Evolutionary conservation across 35 echinoderm and acorn worm genomes (phyloP), one percentile per base, ranked within the genome.

Genomic region (Apostichopus parvimensis): DNA sequence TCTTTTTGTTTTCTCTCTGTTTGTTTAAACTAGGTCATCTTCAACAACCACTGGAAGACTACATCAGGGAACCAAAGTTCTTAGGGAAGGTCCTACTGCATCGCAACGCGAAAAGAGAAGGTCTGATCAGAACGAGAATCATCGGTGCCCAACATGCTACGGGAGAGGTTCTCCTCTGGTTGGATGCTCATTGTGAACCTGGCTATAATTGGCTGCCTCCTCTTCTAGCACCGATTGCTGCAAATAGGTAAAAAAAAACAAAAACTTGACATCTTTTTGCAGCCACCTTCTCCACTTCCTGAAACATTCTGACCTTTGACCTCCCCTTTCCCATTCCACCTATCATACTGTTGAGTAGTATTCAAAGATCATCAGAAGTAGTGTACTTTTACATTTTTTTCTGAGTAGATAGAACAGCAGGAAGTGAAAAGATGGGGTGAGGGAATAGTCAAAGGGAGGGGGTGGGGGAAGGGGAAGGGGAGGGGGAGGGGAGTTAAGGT

Each of bases 171-270:
- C 84, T 99, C 62, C 76, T 99, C 57, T 99, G 97, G 97, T 79
- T 99, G 70, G 97, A 99, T 90, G 97, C 97, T 70, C 97, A 98
- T 70, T 98, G 97, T 92, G 97, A 98, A 78, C 95, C 95, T 12
- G 97, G 97, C 5, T 54, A 87, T 24, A 98, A 99, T 68, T 99
- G 97, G 97, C 78, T 99, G 13, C 95, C 97, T 22, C 97, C 97
- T 5, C 85, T 99, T 21, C 83, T 99, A 3, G 62, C 97, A 92
- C 97, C 97, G 1, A 99, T 99, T 61, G 97, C 97, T 83, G 79
- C 80, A 20, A 99, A 99, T 79, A 99, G 97, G 97, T 99, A 92
- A 90, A 89, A 45, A 45, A 45, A 68, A 68, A n/a, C n/a, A n/a
- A 68, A 10, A 14, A 0, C 18, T 9, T 13, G 0, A 9, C 8